These are phyloP conservation scores for Melanotaenia duboulayi DNA, from an alignment of 2,113 vertebrate genomes.

Conservation along the genomic window DNA sequence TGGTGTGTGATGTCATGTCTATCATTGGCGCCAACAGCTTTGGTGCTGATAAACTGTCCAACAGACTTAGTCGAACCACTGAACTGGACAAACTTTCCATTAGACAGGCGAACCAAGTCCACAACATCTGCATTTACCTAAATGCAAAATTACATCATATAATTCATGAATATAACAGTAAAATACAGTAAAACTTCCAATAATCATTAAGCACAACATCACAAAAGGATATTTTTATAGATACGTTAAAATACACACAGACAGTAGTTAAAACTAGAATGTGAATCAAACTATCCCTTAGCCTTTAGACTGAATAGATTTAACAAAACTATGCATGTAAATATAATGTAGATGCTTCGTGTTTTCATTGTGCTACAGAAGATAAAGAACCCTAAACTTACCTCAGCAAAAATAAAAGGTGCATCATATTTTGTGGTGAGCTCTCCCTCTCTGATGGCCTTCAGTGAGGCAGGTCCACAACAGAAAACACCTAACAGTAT, in stretches of 20 bases:
- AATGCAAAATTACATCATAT: neutral
- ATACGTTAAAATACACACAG: neutral
- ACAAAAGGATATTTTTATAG: neutral
- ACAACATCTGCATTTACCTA: slow-evolving; percentile 87
- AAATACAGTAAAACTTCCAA: neutral
- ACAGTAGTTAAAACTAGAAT: neutral
- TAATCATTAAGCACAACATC: neutral
- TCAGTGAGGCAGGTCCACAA: slow-evolving; percentile 89
- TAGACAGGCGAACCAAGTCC: slow-evolving; percentile 74
- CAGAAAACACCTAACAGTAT: slow-evolving; percentile 82
- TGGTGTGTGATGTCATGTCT: slow-evolving; percentile 91
- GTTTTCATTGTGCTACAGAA: neutral
- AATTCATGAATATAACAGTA: neutral
- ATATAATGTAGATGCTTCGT: too few relatives aligned
- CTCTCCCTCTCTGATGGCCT: slow-evolving; percentile 88
- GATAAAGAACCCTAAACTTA: slow-evolving; percentile 65
- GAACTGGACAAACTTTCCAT: slow-evolving; percentile 74
- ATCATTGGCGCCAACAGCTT: slow-evolving; percentile 85
- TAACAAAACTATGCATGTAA: too few relatives aligned
- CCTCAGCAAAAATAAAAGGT: slow-evolving; percentile 92
- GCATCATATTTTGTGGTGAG: slow-evolving; percentile 86
- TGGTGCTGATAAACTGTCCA: slow-evolving; percentile 91
- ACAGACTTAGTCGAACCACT: slow-evolving; percentile 71
- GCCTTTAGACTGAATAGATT: neutral
- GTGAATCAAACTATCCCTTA: neutral